Conservation (phyloP, 2,888 invertebrate species). For the Cryptocheilus praepositus region DNA sequence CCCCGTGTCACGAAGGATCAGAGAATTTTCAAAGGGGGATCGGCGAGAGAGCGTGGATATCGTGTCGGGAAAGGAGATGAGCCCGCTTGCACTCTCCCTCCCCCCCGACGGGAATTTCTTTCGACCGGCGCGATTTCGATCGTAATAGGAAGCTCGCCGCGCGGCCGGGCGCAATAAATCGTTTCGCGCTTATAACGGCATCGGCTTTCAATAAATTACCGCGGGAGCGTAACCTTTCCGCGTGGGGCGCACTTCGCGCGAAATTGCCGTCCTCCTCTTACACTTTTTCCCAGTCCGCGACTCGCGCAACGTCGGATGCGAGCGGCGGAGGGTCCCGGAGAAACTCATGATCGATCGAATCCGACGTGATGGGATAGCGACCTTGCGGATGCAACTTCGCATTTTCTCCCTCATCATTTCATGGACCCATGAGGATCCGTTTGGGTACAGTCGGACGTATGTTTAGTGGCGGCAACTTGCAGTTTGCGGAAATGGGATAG, state of each 20-base stretch:
- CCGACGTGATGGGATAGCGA: neutral
- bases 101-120: neutral
- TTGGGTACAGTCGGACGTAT: too few relatives aligned
- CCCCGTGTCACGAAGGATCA: slow-evolving; percentile 6
- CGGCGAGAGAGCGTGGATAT: neutral
- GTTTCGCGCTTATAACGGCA: neutral
- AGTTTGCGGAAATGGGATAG: too few relatives aligned
- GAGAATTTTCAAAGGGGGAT: neutral
- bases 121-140: neutral
- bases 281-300: too few relatives aligned
- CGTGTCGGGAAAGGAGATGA: slow-evolving; percentile 3
- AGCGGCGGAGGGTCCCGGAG: neutral
- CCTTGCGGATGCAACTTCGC: neutral
- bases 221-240: slow-evolving; percentile 7
- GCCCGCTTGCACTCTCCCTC: neutral
- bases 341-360: neutral
- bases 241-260: neutral
- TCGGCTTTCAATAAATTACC: slow-evolving; percentile 9
- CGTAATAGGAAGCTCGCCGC: slow-evolving; percentile 4
- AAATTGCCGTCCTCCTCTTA: neutral
- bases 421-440: neutral
- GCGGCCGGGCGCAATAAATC: neutral
- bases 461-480: too few relatives aligned
- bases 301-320: neutral
- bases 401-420: too few relatives aligned